A percentile compares a stretch with the other conserved stretches of the same genome.
Evolutionary conservation across 2,113 vertebrate species (phyloP).

Genomic region (Caracal caracal): DNA sequence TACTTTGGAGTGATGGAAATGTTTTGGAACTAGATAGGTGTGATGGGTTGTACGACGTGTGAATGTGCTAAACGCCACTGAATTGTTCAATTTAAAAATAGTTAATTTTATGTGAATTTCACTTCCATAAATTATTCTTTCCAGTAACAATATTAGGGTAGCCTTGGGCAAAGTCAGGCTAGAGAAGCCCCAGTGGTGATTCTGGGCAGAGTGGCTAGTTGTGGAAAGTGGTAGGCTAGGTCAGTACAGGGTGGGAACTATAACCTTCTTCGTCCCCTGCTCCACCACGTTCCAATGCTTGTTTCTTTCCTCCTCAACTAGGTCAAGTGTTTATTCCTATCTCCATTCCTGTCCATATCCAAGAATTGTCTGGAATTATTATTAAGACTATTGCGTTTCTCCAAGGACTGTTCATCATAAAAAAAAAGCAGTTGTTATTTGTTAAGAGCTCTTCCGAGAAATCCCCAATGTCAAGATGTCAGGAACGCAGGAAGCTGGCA

Average conservation of each 20-base stretch:
- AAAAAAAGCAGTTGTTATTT: constrained; percentile 6
- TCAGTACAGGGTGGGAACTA: neutral
- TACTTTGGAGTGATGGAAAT: neutral
- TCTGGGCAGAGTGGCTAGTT: neutral
- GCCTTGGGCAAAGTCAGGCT: neutral
- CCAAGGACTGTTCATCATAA: neutral
- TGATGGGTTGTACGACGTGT: neutral
- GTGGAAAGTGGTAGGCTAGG: neutral
- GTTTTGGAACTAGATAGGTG: neutral
- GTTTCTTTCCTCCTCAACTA: neutral
- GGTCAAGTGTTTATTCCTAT: constrained; percentile 11
- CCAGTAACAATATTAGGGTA: neutral
- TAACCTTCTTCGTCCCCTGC: neutral
- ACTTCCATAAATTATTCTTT: neutral
- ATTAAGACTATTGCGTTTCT: constrained; percentile 35
- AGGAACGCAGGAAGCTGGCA: neutral
- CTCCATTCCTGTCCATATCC: neutral
- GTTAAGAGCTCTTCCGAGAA: constrained; percentile 10
- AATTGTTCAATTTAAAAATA: neutral
- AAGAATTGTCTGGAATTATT: constrained; percentile 44
- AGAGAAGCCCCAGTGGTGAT: neutral
- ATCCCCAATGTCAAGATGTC: neutral
- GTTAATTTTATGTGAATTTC: neutral
- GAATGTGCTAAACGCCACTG: neutral
- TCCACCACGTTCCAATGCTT: neutral